A percentile compares a stretch with the other conserved stretches of the same genome.
Evolutionary conservation across 1,140 invertebrate species (phyloP).

Genomic region (Hormaphis cornu): DNA sequence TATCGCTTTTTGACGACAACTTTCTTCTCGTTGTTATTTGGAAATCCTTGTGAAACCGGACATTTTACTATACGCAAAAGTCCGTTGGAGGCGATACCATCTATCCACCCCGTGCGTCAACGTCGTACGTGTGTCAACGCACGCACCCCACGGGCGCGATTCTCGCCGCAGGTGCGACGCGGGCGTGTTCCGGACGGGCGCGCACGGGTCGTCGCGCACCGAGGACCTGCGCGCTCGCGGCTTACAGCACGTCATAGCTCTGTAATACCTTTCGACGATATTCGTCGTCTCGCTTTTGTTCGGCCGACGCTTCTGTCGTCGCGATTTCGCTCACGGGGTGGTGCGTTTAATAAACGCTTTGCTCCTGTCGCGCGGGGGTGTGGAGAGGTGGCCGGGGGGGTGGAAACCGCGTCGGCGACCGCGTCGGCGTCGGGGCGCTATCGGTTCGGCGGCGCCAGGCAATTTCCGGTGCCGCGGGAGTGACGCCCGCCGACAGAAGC

Average conservation of each 20-base stretch:
- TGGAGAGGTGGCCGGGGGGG: no score
- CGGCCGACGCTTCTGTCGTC: background rate
- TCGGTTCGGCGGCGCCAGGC: conserved; percentile 21
- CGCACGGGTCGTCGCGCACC: background rate
- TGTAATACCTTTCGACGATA: no score
- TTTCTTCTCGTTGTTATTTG: no score
- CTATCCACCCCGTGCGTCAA: no score
- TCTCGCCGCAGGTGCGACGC: background rate
- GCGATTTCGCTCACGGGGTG: background rate
- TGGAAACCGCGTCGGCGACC: no score
- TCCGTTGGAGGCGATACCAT: no score
- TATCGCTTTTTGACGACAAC: no score
- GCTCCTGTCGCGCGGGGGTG: background rate
- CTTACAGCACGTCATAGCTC: background rate
- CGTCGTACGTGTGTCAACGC: no score
- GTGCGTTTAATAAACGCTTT: conserved; percentile 23
- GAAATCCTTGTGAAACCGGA: no score
- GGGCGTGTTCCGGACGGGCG: background rate
- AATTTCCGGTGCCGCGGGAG: conserved; percentile 17
- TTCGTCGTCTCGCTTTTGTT: background rate
- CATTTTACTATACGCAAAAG: no score
- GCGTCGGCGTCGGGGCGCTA: background rate
- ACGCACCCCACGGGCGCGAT: background rate
- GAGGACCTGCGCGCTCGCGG: background rate
- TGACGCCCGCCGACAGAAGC: conserved; percentile 12